These are phyloP conservation scores for Esperia sulphurella DNA, from an alignment of 2,888 invertebrate species.

Conservation along the genomic window DNA sequence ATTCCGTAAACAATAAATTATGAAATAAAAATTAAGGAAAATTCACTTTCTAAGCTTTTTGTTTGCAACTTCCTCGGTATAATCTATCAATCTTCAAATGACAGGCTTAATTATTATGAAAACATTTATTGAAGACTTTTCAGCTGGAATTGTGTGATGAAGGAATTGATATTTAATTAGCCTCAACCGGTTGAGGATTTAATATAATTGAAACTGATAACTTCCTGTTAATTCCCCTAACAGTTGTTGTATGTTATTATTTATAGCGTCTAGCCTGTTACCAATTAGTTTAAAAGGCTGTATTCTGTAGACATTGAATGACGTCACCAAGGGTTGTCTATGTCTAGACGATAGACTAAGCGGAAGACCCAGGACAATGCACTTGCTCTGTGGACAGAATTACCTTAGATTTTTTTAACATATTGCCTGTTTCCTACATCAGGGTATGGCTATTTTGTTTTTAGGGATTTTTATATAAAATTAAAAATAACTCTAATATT, in stretches of 20 bases:
- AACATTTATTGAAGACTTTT: neutral
- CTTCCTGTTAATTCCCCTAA: neutral
- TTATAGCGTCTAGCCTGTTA: neutral
- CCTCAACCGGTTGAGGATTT: neutral
- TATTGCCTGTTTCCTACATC: neutral
- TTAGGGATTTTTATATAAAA: too few relatives aligned
- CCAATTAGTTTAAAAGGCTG: constrained; percentile 1
- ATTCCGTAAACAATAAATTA: too few relatives aligned
- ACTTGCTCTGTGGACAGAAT: constrained; percentile 16
- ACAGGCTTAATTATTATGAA: neutral
- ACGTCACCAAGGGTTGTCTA: constrained; percentile 52
- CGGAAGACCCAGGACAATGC: constrained; percentile 48
- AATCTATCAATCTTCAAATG: constrained; percentile 1
- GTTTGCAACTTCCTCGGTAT: neutral
- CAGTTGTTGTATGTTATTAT: too few relatives aligned
- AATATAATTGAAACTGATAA: constrained; percentile 2
- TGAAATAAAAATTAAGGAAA: neutral
- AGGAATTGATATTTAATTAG: neutral
- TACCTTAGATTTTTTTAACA: neutral
- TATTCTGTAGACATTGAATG: constrained; percentile 18
- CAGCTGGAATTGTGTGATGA: neutral
- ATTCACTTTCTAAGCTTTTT: neutral
- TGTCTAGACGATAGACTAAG: constrained; percentile 42
- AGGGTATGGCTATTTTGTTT: too few relatives aligned
- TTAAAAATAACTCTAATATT: too few relatives aligned